Conservation (phyloP, 2,888 invertebrate genomes). For the Amphipoea lucens region DNA sequence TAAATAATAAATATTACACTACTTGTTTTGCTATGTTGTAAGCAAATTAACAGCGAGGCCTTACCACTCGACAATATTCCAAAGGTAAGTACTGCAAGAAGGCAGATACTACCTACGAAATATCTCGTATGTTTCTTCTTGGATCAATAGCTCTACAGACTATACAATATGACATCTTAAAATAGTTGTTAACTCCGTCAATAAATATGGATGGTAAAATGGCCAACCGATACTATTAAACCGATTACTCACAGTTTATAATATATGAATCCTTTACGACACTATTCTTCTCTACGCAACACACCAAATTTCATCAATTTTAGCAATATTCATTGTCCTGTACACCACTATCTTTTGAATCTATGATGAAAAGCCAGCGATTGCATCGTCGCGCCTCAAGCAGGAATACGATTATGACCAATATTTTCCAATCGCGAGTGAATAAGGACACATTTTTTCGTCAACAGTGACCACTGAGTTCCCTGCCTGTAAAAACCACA, state of each 20-base stretch:
- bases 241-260: conserved; percentile 64
- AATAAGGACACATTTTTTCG: conserved; percentile 71
- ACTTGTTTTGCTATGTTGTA: conserved; percentile 7
- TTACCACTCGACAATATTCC: not conserved
- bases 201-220: conserved; percentile 44
- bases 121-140: conserved; percentile 18
- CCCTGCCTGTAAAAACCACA: conserved; percentile 67
- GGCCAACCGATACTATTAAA: conserved; percentile 53
- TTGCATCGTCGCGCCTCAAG: conserved; percentile 72
- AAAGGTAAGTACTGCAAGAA: conserved; percentile 8
- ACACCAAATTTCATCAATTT: conserved; percentile 72
- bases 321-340: conserved; percentile 75
- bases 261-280: conserved; percentile 60
- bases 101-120: conserved; percentile 20
- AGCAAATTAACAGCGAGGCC: conserved; percentile 15
- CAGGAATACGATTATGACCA: conserved; percentile 55
- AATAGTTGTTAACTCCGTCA: conserved; percentile 10
- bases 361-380: conserved; percentile 72
- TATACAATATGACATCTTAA: conserved; percentile 20
- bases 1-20: not conserved
- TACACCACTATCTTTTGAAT: conserved; percentile 76
- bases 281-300: conserved; percentile 64
- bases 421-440: conserved; percentile 67
- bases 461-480: conserved; percentile 72
- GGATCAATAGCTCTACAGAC: conserved; percentile 32